A percentile compares a stretch with the other conserved stretches of the same genome.
phyloP scores from a whole-genome alignment of 2,888 invertebrate species.

The Sesamia inferens region DNA sequence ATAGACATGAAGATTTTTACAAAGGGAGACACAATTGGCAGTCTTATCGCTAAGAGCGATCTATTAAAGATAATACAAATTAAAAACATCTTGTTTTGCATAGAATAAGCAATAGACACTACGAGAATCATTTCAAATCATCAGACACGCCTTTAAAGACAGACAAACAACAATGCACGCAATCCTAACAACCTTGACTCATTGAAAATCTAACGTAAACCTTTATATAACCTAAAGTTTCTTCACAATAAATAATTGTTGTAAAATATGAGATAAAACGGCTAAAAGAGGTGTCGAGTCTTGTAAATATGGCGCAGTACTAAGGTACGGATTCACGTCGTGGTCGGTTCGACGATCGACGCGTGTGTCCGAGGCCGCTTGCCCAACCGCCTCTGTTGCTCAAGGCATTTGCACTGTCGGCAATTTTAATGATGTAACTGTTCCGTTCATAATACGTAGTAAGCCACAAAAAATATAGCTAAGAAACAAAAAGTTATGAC shows the following conservation, averaged over 20 bases:
- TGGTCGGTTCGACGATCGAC: conserved; percentile 58
- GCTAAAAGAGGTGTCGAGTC: conserved; percentile 52
- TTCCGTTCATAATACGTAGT: conserved; percentile 58
- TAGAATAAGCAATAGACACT: background rate
- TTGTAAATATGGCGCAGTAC: conserved; percentile 50
- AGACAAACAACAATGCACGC: conserved; percentile 32
- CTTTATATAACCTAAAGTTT: conserved; percentile 57
- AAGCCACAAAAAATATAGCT: conserved; percentile 24
- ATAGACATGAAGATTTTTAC: no score
- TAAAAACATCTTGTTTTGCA: background rate
- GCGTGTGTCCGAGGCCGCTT: conserved; percentile 71
- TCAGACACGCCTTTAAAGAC: conserved; percentile 47
- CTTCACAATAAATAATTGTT: conserved; percentile 61
- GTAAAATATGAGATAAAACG: conserved; percentile 59
- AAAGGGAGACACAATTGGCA: no score
- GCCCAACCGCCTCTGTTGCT: conserved; percentile 65
- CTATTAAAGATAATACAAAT: background rate
- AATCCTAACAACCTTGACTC: conserved; percentile 55
- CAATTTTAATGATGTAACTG: conserved; percentile 75
- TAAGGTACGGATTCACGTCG: conserved; percentile 59
- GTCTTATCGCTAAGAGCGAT: no score
- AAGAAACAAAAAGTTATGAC: conserved; percentile 11
- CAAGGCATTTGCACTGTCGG: conserved; percentile 69
- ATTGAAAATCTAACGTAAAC: conserved; percentile 51
- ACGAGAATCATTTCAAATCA: conserved; percentile 4